Percentiles rank a stretch among this genome's conserved stretches.
phyloP scores from a whole-genome alignment of 2,888 invertebrate species.

The Lagria hirta region DNA sequence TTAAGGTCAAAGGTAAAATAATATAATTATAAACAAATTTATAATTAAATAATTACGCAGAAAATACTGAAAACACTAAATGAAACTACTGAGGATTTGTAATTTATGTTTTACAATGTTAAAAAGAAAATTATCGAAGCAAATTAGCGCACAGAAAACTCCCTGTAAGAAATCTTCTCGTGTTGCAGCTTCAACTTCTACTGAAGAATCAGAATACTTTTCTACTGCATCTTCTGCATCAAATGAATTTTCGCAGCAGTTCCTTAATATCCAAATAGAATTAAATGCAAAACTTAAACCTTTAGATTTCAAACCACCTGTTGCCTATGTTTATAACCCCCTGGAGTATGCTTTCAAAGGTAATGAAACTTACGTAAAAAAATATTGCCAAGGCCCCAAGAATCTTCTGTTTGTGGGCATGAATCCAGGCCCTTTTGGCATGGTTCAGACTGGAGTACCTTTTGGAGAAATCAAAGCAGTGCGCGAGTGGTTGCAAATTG shows the following conservation, averaged over 20 bases:
- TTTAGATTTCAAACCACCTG: conserved; percentile 56
- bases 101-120: not conserved
- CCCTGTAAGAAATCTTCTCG: too few relatives aligned
- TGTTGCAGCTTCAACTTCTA: not conserved
- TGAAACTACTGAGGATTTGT: not conserved
- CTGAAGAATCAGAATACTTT: conserved; percentile 15
- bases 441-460: conserved; percentile 93
- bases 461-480: conserved; percentile 85
- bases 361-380: conserved; percentile 73
- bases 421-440: conserved; percentile 97
- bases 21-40: too few relatives aligned
- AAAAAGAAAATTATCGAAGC: too few relatives aligned
- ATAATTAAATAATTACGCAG: too few relatives aligned
- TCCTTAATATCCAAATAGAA: conserved; percentile 34
- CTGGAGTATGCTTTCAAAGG: conserved; percentile 79
- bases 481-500: conserved; percentile 72
- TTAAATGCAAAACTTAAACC: conserved; percentile 31
- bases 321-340: conserved; percentile 76
- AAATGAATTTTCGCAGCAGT: conserved; percentile 13
- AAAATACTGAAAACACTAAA: not conserved
- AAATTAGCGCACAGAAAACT: too few relatives aligned
- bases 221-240: not conserved
- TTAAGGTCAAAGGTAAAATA: too few relatives aligned
- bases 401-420: conserved; percentile 84
- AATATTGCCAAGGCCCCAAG: conserved; percentile 67